These are phyloP conservation scores for Tribolium castaneum DNA, from an alignment of 1,140 invertebrate genomes.

Conservation along the genomic window DNA sequence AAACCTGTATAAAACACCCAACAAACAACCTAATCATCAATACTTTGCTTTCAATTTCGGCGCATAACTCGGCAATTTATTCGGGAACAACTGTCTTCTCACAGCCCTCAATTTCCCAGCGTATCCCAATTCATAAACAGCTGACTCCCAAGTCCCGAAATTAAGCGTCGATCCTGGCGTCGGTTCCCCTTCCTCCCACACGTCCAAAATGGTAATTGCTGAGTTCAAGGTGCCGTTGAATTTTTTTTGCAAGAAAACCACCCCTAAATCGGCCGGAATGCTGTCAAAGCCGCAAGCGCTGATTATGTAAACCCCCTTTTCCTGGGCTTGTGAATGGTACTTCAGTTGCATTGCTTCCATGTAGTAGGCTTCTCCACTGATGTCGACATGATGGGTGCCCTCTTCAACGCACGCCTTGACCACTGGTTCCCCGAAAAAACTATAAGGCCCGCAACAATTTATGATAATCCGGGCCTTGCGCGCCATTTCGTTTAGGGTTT, in stretches of 20 bases:
- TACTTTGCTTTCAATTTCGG: slow-evolving; percentile 71
- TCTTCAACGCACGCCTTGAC: slow-evolving; percentile 87
- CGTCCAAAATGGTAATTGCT: slow-evolving; percentile 77
- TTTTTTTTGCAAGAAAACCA: slow-evolving; percentile 77
- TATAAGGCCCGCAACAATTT: slow-evolving; percentile 92
- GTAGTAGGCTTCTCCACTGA: slow-evolving; percentile 90
- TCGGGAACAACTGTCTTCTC: slow-evolving; percentile 74
- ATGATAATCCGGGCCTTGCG: slow-evolving; percentile 78
- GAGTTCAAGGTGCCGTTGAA: slow-evolving; percentile 83
- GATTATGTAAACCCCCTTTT: slow-evolving; percentile 84
- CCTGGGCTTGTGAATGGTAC: slow-evolving; percentile 81
- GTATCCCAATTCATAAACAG: slow-evolving; percentile 78
- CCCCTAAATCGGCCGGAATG: slow-evolving; percentile 89
- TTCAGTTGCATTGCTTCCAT: slow-evolving; percentile 87
- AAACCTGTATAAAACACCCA: not conserved
- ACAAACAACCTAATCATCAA: not conserved
- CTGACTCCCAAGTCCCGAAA: slow-evolving; percentile 86
- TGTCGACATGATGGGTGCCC: slow-evolving; percentile 88
- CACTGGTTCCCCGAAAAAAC: slow-evolving; percentile 91
- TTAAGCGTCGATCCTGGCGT: slow-evolving; percentile 66
- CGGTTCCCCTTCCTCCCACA: slow-evolving; percentile 57
- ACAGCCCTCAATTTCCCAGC: slow-evolving; percentile 71
- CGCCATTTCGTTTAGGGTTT: slow-evolving; percentile 82
- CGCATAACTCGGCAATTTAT: slow-evolving; percentile 71
- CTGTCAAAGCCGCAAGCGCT: slow-evolving; percentile 93